phyloP scores from a whole-genome alignment of 2,797 vertebrate genomes.

The Anguilla megastoma region DNA sequence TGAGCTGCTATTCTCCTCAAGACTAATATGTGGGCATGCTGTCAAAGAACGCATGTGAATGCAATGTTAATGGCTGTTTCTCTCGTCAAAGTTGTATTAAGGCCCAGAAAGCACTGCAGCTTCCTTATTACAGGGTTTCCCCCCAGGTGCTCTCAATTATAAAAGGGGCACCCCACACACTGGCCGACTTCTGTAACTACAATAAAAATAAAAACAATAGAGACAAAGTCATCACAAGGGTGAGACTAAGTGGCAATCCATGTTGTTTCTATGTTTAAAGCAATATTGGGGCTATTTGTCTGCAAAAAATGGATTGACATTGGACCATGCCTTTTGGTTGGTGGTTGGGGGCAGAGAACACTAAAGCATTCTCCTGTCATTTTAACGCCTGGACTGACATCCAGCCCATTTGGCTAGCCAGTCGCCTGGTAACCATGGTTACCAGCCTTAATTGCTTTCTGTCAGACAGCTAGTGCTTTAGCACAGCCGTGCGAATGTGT shows the following conservation, averaged over 20 bases:
- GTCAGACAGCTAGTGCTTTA: slow-evolving; percentile 14
- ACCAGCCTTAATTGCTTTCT: slow-evolving; percentile 29
- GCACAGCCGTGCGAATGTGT: slow-evolving; percentile 26
- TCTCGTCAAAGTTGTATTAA: neutral
- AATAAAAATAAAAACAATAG: too few species aligned
- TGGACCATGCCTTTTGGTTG: slow-evolving; percentile 49
- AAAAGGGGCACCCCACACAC: too few species aligned
- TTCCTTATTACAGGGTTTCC: too few species aligned
- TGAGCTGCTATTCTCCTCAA: neutral
- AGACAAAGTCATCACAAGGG: too few species aligned
- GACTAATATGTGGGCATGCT: neutral
- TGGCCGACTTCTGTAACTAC: too few species aligned
- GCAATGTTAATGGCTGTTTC: neutral
- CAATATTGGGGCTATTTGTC: slow-evolving; percentile 25
- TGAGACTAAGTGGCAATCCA: slow-evolving; percentile 25
- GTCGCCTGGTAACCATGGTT: slow-evolving; percentile 40
- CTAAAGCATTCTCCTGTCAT: neutral
- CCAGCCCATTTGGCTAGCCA: slow-evolving; percentile 47
- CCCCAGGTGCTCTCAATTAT: too few species aligned
- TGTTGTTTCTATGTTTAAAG: neutral
- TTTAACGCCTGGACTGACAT: slow-evolving; percentile 41
- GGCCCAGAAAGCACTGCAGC: neutral
- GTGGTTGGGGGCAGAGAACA: neutral
- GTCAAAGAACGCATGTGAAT: neutral
- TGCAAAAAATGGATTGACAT: slow-evolving; percentile 44